A percentile compares a stretch with the other conserved stretches of the same genome.
phyloP scores from a whole-genome alignment of 2,797 vertebrate species.

The Tamandua tetradactyla region DNA sequence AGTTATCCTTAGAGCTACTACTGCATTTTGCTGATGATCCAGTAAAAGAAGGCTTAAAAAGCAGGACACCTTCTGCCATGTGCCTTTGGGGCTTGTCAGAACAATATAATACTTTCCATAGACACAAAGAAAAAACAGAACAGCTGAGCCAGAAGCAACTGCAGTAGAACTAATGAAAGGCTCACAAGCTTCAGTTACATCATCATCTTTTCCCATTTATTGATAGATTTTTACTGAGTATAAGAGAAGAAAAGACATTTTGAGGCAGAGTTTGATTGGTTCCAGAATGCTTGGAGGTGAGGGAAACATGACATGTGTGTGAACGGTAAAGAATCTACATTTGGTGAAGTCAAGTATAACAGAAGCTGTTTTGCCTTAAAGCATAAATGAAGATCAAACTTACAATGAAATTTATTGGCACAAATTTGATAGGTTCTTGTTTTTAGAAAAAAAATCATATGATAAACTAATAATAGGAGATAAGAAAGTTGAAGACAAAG shows the following conservation, averaged over 20 bases:
- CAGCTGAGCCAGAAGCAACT: background rate
- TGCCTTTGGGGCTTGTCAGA: slow-evolving; percentile 41
- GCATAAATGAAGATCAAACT: slow-evolving; percentile 64
- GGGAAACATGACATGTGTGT: background rate
- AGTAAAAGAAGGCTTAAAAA: slow-evolving; percentile 12
- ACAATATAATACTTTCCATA: background rate
- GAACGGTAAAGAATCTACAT: slow-evolving; percentile 35
- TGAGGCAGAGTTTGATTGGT: background rate
- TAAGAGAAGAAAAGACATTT: slow-evolving; percentile 33
- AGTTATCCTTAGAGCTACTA: background rate
- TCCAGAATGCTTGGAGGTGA: slow-evolving; percentile 21
- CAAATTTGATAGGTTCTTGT: slow-evolving; percentile 27
- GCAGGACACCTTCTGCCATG: background rate
- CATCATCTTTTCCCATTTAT: background rate
- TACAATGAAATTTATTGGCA: slow-evolving; percentile 16
- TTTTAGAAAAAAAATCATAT: slow-evolving; percentile 57
- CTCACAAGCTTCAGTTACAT: background rate
- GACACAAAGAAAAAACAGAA: background rate
- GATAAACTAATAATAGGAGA: slow-evolving; percentile 63
- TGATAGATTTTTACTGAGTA: background rate
- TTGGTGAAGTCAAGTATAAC: background rate
- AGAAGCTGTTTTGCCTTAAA: slow-evolving; percentile 57
- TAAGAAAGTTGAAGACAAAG: slow-evolving; percentile 43
- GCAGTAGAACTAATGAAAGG: slow-evolving; percentile 27
- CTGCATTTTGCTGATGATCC: background rate